phyloP scores from a whole-genome alignment of 2,797 vertebrate genomes.

The Onychomys torridus region DNA sequence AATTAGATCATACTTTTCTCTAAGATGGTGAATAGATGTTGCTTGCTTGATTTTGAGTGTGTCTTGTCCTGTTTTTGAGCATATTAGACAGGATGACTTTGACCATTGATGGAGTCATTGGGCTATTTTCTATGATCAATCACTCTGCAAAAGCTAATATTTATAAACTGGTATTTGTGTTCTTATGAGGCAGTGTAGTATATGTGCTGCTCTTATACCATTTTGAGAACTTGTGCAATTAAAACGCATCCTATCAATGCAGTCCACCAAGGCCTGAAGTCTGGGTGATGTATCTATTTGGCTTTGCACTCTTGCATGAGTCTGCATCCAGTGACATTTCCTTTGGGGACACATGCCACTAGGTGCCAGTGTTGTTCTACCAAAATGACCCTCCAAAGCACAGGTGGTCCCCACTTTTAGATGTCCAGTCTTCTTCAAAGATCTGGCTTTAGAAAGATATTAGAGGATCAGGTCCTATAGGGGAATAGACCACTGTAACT shows the following conservation, averaged over 20 bases:
- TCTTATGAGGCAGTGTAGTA: not conserved
- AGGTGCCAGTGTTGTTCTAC: slow-evolving; percentile 82
- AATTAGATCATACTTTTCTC: not conserved
- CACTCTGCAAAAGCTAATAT: not conserved
- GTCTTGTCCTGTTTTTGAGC: not conserved
- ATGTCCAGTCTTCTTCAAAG: not conserved
- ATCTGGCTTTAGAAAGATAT: not conserved
- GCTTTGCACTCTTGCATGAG: too few species aligned
- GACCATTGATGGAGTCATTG: not conserved
- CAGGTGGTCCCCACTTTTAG: slow-evolving; percentile 43
- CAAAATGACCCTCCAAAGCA: not conserved
- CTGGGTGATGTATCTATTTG: not conserved
- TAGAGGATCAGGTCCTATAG: not conserved
- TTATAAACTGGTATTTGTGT: not conserved
- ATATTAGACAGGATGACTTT: too few species aligned
- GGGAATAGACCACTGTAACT: not conserved
- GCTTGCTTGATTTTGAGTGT: not conserved
- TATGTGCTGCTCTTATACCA: not conserved
- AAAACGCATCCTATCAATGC: not conserved
- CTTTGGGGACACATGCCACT: slow-evolving; percentile 74
- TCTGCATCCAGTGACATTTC: not conserved
- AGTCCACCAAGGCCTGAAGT: not conserved
- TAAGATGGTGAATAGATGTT: not conserved
- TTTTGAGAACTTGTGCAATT: not conserved
- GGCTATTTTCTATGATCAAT: not conserved